These are phyloP conservation scores for Drosophila sechellia DNA, from an alignment of 1,140 invertebrate species.

Conservation along the genomic window DNA sequence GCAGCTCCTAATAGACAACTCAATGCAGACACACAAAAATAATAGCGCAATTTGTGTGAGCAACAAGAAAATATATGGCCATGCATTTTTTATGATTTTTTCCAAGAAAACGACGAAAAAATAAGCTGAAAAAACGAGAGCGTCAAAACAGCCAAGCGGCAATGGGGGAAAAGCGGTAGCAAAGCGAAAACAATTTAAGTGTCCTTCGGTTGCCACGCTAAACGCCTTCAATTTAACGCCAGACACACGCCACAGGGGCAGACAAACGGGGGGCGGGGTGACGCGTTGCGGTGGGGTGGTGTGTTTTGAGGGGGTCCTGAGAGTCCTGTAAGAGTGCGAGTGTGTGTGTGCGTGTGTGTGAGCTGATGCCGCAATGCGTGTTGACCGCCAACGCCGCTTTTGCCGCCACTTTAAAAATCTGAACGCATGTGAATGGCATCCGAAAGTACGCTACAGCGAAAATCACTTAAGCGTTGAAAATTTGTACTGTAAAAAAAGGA, in stretches of 20 bases:
- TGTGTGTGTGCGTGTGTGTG: constrained; percentile 11
- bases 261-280: not conserved
- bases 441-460: constrained; percentile 68
- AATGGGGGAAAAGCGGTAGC: constrained; percentile 12
- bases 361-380: constrained; percentile 49
- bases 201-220: constrained; percentile 58
- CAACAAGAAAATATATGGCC: constrained; percentile 59
- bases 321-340: not conserved
- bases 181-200: constrained; percentile 58
- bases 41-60: constrained; percentile 49
- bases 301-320: not conserved
- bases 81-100: constrained; percentile 67
- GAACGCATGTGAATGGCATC: constrained; percentile 48
- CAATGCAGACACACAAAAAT: constrained; percentile 37
- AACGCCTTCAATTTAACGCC: constrained; percentile 67
- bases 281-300: not conserved
- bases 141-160: constrained; percentile 11
- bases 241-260: constrained; percentile 41
- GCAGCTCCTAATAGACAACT: constrained; percentile 39
- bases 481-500: constrained; percentile 36
- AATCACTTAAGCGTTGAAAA: constrained; percentile 75
- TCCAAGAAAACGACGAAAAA: constrained; percentile 20
- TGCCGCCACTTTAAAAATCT: constrained; percentile 58
- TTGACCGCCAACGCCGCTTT: constrained; percentile 36
- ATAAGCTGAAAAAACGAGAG: constrained; percentile 7